Percentiles rank a stretch among this genome's conserved stretches.
These are phyloP conservation scores for Poecilia picta DNA, from an alignment of 2,797 vertebrate genomes.

Conservation along the genomic window DNA sequence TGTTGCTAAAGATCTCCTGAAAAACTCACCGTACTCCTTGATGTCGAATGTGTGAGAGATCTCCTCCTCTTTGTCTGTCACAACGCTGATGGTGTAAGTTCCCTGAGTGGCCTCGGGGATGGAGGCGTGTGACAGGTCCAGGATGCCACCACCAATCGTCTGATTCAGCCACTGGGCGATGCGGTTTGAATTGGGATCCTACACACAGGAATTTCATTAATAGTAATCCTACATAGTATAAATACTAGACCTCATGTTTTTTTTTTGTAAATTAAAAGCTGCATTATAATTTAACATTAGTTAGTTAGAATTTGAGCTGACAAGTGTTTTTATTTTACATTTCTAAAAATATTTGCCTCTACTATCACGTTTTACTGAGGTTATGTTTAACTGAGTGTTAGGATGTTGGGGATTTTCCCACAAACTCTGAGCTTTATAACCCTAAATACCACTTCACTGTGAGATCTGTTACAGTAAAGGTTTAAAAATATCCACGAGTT, in stretches of 20 bases:
- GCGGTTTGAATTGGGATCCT: constrained; percentile 84
- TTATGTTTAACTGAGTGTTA: background rate
- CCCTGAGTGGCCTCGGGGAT: constrained; percentile 80
- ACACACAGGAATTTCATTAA: constrained; percentile 4
- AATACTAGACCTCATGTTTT: background rate
- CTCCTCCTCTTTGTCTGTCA: constrained; percentile 46
- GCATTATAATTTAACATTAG: background rate
- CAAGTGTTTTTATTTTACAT: background rate
- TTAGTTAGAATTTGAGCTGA: background rate
- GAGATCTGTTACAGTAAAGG: background rate
- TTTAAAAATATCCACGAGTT: background rate
- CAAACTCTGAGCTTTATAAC: background rate
- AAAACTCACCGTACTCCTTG: constrained; percentile 77
- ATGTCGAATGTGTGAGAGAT: constrained; percentile 72
- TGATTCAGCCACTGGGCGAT: constrained; percentile 86
- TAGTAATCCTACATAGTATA: background rate
- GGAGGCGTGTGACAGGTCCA: constrained; percentile 80
- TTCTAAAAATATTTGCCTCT: background rate
- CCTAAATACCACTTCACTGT: background rate
- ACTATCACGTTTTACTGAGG: background rate
- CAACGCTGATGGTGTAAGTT: constrained; percentile 72
- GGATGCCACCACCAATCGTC: constrained; percentile 70
- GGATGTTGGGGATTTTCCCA: background rate
- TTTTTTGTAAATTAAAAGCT: no score
- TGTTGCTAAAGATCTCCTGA: background rate